Conservation (phyloP, 1,140 invertebrate species). For the Drosophila takahashii region DNA sequence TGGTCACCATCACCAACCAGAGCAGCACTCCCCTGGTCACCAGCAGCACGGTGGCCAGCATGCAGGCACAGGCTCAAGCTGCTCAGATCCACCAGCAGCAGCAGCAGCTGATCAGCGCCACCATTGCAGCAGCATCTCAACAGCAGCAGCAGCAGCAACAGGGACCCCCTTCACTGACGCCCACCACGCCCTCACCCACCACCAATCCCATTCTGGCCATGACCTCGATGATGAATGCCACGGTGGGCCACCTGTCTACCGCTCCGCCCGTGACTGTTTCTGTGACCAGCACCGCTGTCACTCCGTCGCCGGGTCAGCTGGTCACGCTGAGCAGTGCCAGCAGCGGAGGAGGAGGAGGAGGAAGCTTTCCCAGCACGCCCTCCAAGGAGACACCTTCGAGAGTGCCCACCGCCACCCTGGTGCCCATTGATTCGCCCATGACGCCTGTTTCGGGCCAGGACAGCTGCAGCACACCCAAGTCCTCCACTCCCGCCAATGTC, state of each 20-base stretch:
- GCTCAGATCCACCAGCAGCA: conserved; percentile 53
- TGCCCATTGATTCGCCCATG: conserved; percentile 78
- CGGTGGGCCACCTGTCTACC: conserved; percentile 56
- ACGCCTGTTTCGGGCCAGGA: conserved; percentile 15
- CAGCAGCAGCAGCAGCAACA: conserved; percentile 63
- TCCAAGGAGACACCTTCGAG: conserved; percentile 49
- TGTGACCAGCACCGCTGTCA: conserved; percentile 35
- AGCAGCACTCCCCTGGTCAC: conserved; percentile 71
- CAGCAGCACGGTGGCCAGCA: conserved; percentile 63
- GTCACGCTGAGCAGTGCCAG: conserved; percentile 49
- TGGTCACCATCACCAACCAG: conserved; percentile 79
- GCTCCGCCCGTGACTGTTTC: conserved; percentile 50
- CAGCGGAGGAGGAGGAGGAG: conserved; percentile 4
- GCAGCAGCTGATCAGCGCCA: conserved; percentile 55
- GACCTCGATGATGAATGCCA: conserved; percentile 81
- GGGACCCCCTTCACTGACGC: conserved; percentile 34
- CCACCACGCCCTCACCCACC: conserved; percentile 66
- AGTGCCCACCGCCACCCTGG: conserved; percentile 70
- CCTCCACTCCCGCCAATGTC: conserved; percentile 6
- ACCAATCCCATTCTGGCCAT: conserved; percentile 81
- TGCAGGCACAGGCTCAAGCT: conserved; percentile 65
- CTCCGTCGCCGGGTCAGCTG: conserved; percentile 42
- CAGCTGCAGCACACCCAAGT: conserved; percentile 18
- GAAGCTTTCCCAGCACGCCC: conserved; percentile 34
- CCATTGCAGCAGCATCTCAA: conserved; percentile 65